Evolutionary conservation across 2,797 vertebrate genomes (phyloP).

Genomic region (Coendou prehensilis): DNA sequence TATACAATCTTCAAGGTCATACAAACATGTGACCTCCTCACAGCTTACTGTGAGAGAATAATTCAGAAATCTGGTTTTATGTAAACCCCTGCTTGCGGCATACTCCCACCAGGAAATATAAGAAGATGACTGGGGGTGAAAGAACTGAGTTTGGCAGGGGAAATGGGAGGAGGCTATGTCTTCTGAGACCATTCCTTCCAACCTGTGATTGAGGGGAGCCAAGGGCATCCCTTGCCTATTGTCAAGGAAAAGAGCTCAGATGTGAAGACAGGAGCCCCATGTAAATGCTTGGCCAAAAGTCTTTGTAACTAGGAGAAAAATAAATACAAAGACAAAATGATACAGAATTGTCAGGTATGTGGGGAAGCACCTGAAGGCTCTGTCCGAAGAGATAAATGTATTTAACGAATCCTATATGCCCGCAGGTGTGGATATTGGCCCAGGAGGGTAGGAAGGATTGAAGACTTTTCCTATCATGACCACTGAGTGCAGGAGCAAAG

Average conservation of each 20-base stretch:
- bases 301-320: not conserved
- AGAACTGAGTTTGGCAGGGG: not conserved
- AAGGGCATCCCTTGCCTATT: not conserved
- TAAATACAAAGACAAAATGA: not conserved
- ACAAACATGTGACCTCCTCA: not conserved
- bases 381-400: not conserved
- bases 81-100: not conserved
- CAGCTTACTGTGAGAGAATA: not conserved
- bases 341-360: not conserved
- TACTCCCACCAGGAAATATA: not conserved
- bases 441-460: not conserved
- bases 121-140: not conserved
- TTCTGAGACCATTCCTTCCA: not conserved
- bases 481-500: accelerated
- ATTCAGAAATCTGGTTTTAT: constrained; percentile 43
- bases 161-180: not conserved
- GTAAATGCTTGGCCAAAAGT: not conserved
- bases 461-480: not conserved
- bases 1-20: not conserved
- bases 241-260: not conserved
- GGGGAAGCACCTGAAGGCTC: not conserved
- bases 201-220: not conserved
- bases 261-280: not conserved
- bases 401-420: not conserved
- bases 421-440: not conserved